These are phyloP conservation scores for Isurus oxyrinchus DNA, from an alignment of 2,113 vertebrate species.

Conservation along the genomic window DNA sequence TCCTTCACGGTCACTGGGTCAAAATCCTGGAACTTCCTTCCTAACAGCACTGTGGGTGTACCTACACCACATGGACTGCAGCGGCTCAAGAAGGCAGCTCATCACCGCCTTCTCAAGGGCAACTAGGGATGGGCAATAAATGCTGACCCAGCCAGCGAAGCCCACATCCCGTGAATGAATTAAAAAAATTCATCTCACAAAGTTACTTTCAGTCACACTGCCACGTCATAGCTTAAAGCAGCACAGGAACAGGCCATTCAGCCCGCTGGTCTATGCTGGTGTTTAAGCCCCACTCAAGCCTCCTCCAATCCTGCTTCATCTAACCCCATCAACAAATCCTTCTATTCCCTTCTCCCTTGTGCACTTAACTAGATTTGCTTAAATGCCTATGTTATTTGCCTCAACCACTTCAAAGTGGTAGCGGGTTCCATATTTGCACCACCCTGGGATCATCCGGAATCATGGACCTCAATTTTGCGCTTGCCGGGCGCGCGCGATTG, in stretches of 20 bases:
- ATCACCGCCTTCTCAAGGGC: too few species aligned
- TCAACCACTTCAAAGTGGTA: background rate
- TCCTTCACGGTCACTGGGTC: too few species aligned
- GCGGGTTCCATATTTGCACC: background rate
- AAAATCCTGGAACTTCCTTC: too few species aligned
- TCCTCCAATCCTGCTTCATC: background rate
- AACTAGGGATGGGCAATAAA: too few species aligned
- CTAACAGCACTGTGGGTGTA: too few species aligned
- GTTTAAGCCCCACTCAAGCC: background rate
- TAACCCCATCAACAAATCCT: background rate
- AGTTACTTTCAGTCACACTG: background rate
- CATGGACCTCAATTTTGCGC: too few species aligned
- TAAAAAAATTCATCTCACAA: background rate
- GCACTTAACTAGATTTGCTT: too few species aligned
- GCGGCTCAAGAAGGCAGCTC: too few species aligned
- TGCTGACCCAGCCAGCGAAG: too few species aligned
- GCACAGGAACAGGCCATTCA: background rate
- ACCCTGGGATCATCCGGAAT: background rate
- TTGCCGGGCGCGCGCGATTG: too few species aligned
- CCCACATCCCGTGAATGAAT: too few species aligned
- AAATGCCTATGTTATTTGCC: background rate
- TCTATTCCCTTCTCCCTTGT: background rate
- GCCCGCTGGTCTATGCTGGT: background rate
- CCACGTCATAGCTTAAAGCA: background rate
- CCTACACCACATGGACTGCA: too few species aligned